Evolutionary conservation across 2,113 vertebrate genomes (phyloP).

Genomic region (Pelecanus crispus): DNA sequence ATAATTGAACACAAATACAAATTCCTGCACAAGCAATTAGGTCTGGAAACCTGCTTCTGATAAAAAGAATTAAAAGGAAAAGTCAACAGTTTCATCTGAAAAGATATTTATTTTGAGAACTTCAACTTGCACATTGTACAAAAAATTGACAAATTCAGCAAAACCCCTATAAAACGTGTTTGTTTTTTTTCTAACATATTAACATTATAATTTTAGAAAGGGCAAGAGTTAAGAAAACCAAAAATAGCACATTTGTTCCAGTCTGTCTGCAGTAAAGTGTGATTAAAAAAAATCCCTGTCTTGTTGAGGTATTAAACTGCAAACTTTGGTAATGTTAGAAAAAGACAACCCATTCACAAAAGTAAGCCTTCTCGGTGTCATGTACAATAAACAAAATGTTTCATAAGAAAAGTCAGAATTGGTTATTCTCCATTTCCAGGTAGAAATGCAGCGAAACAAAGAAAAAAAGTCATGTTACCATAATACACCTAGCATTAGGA

Average conservation of each 20-base stretch:
- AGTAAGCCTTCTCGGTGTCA: neutral
- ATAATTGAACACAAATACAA: neutral
- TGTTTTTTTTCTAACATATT: constrained; percentile 39
- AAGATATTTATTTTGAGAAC: constrained; percentile 75
- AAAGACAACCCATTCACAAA: neutral
- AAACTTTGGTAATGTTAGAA: constrained; percentile 63
- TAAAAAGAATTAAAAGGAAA: neutral
- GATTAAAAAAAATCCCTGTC: constrained; percentile 56
- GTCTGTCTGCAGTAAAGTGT: constrained; percentile 62
- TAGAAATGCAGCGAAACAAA: neutral
- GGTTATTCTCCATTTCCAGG: constrained; percentile 16
- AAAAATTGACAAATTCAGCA: constrained; percentile 49
- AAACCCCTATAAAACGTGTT: constrained; percentile 30
- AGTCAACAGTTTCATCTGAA: constrained; percentile 24
- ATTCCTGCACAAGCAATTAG: neutral
- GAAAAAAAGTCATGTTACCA: neutral
- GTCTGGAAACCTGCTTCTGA: neutral
- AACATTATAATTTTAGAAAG: constrained; percentile 55
- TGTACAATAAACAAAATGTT: neutral
- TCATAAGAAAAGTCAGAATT: neutral
- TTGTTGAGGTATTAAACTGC: constrained; percentile 71
- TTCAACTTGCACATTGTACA: constrained; percentile 70
- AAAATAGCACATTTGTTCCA: constrained; percentile 45
- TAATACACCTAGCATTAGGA: neutral
- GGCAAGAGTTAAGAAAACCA: constrained; percentile 6